Percentiles rank a stretch among this genome's conserved stretches.
Conservation (phyloP, 2,888 invertebrate genomes). For the Clepsis dumicolana region DNA sequence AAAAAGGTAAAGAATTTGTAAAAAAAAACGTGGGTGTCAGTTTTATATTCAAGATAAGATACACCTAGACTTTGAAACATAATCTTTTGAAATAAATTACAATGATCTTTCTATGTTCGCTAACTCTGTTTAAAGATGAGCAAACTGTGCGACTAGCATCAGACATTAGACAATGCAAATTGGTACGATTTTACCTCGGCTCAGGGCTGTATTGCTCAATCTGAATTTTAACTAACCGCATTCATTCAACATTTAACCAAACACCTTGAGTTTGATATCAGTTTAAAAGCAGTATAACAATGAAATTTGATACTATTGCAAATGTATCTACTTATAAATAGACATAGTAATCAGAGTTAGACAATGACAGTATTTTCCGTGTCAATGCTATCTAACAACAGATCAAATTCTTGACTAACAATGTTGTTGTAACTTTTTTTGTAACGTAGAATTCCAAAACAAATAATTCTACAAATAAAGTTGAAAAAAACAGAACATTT, state of each 20-base stretch:
- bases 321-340: slow-evolving; percentile 18
- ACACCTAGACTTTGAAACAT: too few relatives aligned
- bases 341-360: neutral
- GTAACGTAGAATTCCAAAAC: neutral
- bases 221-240: slow-evolving; percentile 40
- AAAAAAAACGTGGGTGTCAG: neutral
- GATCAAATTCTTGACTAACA: neutral
- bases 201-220: slow-evolving; percentile 40
- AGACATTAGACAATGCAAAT: slow-evolving; percentile 36
- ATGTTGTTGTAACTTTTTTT: neutral
- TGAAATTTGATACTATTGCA: slow-evolving; percentile 12
- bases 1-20: neutral
- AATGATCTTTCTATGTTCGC: neutral
- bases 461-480: neutral
- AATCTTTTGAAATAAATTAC: neutral
- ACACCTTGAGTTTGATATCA: slow-evolving; percentile 33
- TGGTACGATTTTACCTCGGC: slow-evolving; percentile 28
- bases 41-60: too few relatives aligned
- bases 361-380: neutral
- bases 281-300: slow-evolving; percentile 18
- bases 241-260: slow-evolving; percentile 6
- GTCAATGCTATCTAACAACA: neutral
- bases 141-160: neutral
- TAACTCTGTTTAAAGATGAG: neutral
- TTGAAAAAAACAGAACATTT: neutral